A percentile compares a stretch with the other conserved stretches of the same genome.
phyloP scores from a whole-genome alignment of 2,888 invertebrate species.

The Sarcophaga variegata region DNA sequence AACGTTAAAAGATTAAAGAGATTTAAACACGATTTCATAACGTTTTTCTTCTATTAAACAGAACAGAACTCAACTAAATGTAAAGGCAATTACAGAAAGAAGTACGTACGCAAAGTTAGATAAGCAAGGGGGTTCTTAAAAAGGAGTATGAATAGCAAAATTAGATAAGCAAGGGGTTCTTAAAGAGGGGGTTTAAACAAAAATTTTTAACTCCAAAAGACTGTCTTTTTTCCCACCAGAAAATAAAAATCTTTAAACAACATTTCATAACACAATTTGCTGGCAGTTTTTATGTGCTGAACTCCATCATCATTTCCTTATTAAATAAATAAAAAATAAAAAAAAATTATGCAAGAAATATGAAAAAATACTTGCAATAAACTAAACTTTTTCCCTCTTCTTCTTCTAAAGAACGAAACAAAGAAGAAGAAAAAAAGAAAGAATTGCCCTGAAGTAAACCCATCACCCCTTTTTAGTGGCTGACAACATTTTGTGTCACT shows the following conservation, averaged over 20 bases:
- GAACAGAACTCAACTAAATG: neutral
- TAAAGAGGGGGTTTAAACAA: too few relatives aligned
- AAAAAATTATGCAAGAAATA: too few relatives aligned
- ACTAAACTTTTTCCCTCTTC: neutral
- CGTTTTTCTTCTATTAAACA: constrained; percentile 27
- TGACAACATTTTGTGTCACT: constrained; percentile 69
- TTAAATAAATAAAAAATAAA: too few relatives aligned
- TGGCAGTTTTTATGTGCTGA: too few relatives aligned
- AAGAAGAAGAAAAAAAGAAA: neutral
- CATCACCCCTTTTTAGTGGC: constrained; percentile 61
- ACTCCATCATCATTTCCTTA: too few relatives aligned
- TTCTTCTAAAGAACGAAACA: neutral
- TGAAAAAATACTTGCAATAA: too few relatives aligned
- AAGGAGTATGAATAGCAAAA: neutral
- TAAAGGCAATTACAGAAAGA: neutral
- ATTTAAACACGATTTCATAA: constrained; percentile 44
- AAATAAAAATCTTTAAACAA: too few relatives aligned
- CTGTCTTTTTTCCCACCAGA: too few relatives aligned
- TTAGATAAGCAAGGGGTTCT: too few relatives aligned
- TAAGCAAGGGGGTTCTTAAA: too few relatives aligned
- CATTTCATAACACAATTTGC: too few relatives aligned
- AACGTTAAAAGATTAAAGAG: constrained; percentile 60
- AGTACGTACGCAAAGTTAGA: neutral
- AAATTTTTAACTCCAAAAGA: too few relatives aligned
- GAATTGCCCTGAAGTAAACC: constrained; percentile 40